phyloP scores from a whole-genome alignment of 2,113 vertebrate species.

The Todiramphus chloris region DNA sequence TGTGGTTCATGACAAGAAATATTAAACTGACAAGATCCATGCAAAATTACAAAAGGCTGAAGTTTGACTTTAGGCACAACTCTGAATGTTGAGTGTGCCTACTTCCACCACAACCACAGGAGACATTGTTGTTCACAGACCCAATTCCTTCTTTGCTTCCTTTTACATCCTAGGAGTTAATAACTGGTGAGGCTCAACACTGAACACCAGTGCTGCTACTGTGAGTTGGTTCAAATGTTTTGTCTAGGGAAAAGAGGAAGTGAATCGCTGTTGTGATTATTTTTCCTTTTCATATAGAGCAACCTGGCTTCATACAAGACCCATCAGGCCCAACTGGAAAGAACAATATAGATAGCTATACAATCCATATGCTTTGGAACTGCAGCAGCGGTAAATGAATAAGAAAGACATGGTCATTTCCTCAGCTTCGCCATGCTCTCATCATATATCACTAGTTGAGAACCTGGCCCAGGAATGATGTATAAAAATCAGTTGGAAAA shows the following conservation, averaged over 20 bases:
- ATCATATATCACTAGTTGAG: not conserved
- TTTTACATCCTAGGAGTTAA: not conserved
- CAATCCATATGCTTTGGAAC: not conserved
- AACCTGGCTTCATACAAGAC: not conserved
- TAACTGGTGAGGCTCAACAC: not conserved
- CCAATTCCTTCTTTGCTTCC: not conserved
- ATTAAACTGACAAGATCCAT: not conserved
- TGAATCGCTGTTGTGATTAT: not conserved
- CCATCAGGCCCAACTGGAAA: not conserved
- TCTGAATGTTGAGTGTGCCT: not conserved
- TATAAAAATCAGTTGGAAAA: not conserved
- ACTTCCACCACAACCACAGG: not conserved
- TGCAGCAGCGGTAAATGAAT: not conserved
- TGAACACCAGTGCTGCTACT: not conserved
- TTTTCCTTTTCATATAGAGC: not conserved
- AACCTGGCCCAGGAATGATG: not conserved
- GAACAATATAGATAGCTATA: fast-evolving
- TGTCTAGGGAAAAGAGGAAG: not conserved
- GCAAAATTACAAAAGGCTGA: not conserved
- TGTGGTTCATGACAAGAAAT: not conserved
- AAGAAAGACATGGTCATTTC: not conserved
- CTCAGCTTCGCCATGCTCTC: not conserved
- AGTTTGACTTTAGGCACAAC: not conserved
- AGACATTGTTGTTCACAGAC: not conserved
- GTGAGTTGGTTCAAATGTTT: not conserved